These are phyloP conservation scores for Tiliacea aurago DNA, from an alignment of 2,888 invertebrate genomes.

Conservation along the genomic window DNA sequence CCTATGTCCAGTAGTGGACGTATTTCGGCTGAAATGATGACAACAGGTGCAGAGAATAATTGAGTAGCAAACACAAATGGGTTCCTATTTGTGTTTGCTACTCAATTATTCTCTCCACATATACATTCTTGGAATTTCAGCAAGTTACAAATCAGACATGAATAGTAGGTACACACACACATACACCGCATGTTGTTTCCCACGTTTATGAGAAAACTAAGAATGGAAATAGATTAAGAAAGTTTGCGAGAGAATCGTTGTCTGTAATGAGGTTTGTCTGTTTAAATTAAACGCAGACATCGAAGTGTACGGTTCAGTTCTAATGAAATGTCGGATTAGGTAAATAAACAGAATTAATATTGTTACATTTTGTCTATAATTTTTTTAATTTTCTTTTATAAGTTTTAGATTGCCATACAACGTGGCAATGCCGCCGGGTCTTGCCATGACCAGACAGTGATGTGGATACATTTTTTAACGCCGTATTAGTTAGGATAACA, in stretches of 20 bases:
- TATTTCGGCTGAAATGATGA: no score
- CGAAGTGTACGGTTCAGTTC: constrained; percentile 62
- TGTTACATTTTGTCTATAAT: neutral
- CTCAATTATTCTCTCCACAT: no score
- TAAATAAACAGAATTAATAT: neutral
- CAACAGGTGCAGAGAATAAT: no score
- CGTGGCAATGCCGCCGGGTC: no score
- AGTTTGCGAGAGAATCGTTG: constrained; percentile 77
- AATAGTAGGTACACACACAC: constrained; percentile 1
- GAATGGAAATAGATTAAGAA: constrained; percentile 83
- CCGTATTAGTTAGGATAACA: no score
- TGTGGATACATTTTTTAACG: no score
- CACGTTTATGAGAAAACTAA: constrained; percentile 84
- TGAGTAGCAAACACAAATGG: no score
- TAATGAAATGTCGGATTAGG: constrained; percentile 34
- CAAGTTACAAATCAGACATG: constrained; percentile 12
- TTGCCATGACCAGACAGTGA: no score
- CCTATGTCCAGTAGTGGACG: no score
- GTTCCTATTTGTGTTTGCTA: no score
- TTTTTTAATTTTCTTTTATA: neutral
- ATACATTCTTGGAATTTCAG: neutral
- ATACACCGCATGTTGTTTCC: constrained; percentile 74
- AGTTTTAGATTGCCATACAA: neutral
- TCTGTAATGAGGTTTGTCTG: constrained; percentile 81
- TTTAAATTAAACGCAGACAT: constrained; percentile 80